Conservation (phyloP, 2,797 vertebrate genomes). For the Aeoliscus strigatus region DNA sequence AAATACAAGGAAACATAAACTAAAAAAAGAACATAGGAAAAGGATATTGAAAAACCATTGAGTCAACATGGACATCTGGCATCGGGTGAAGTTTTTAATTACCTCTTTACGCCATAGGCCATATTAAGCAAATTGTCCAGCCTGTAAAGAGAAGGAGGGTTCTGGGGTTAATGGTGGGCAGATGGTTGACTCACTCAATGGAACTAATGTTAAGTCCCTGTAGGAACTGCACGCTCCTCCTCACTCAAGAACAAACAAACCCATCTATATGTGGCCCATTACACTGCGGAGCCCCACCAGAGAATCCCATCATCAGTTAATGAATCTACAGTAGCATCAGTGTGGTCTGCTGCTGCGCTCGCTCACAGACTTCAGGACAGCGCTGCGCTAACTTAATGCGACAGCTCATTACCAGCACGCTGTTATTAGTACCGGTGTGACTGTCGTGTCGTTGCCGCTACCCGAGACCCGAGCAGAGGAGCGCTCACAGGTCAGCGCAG, state of each 20-base stretch:
- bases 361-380: conserved; percentile 6
- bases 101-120: conserved; percentile 99
- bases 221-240: conserved; percentile 67
- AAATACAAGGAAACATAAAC: conserved; percentile 78
- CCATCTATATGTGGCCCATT: conserved; percentile 75
- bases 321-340: conserved; percentile 56
- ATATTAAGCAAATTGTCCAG: conserved; percentile 99
- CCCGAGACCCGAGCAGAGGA: too few species aligned
- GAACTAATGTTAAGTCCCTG: conserved; percentile 95
- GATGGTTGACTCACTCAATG: conserved; percentile 99
- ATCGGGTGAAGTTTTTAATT: conserved; percentile 98
- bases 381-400: conserved; percentile 21
- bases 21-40: conserved; percentile 76
- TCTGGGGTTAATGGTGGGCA: conserved; percentile 77
- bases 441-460: too few species aligned
- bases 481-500: too few species aligned
- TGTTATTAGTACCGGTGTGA: conserved; percentile 23
- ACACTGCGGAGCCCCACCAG: conserved; percentile 76
- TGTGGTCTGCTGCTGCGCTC: conserved; percentile 28
- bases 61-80: conserved; percentile 99
- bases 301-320: conserved; percentile 57
- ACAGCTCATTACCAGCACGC: conserved; percentile 20
- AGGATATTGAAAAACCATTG: conserved; percentile 82
- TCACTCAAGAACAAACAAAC: conserved; percentile 80
- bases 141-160: conserved; percentile 76